These are phyloP conservation scores for Onychomys torridus DNA, from an alignment of 2,797 vertebrate genomes.

Conservation along the genomic window DNA sequence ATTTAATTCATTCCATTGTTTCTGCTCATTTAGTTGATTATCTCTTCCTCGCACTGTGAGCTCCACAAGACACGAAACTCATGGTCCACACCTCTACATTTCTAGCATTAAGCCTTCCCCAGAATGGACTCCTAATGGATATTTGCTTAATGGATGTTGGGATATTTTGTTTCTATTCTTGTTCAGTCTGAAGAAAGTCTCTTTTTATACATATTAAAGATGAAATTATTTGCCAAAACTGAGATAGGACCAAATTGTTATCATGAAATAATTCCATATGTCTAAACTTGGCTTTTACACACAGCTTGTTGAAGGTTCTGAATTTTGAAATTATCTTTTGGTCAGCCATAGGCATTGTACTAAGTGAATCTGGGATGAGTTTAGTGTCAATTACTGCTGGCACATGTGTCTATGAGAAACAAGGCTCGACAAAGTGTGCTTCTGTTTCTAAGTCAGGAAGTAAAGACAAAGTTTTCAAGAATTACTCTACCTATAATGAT, in stretches of 20 bases:
- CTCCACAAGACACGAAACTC: not conserved
- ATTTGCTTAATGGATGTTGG: slow-evolving; percentile 12
- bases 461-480: slow-evolving; percentile 64
- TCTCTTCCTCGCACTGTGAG: not conserved
- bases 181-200: slow-evolving; percentile 7
- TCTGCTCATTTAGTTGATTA: not conserved
- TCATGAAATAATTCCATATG: slow-evolving; percentile 17
- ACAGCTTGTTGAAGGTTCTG: slow-evolving; percentile 50
- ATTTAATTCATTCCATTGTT: not conserved
- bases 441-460: slow-evolving; percentile 68
- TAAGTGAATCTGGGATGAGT: slow-evolving; percentile 61
- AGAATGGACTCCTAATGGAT: slow-evolving; percentile 15
- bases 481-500: slow-evolving; percentile 64
- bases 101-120: not conserved
- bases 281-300: not conserved
- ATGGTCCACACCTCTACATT: not conserved
- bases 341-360: not conserved
- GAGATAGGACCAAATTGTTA: not conserved
- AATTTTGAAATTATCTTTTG: slow-evolving; percentile 59
- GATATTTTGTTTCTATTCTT: slow-evolving; percentile 60
- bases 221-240: slow-evolving; percentile 27
- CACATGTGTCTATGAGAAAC: slow-evolving; percentile 54
- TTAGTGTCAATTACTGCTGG: slow-evolving; percentile 64
- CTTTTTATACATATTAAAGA: slow-evolving; percentile 36
- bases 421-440: slow-evolving; percentile 30